Base-by-base conservation (phyloP, 1,140 invertebrate species). In the Pachypsylla venusta region DNA sequence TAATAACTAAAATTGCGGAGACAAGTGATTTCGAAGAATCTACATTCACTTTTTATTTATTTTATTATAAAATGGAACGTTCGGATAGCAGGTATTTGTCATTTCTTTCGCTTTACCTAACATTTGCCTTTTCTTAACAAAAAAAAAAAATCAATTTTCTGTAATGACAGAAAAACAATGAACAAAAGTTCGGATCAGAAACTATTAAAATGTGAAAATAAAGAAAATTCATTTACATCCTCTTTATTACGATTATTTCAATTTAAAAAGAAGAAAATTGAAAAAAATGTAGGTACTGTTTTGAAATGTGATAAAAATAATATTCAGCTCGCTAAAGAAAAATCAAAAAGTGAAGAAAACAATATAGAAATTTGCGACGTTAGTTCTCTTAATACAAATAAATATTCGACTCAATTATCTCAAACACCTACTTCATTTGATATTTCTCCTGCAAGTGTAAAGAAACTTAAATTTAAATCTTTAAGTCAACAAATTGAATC, bases 401-500 rank as follows among this genome's bases (percentile, higher is more conserved):
- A 48, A 48, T 48, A 19, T 19, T 48, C 42, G 22, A 48, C 42
- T 7, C 42, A 48, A 48, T 22, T 19, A 5, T 48, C 42, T 22
- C 42, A 48, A 48, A 19, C 3, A 19, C 7, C n/a, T 48, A 48
- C 42, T 48, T 22, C 16, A 48, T 48, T 22, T 4, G 22, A 19
- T 48, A 22, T 48, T 48, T 48, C 42, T 19, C 42, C 42, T 19
- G 4, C 22, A 19, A 22, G 22, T 19, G 16, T 48, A 4, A 48
- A 48, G 22, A 48, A 48, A 19, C 42, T 48, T 4, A 48, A 48
- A 22, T 48, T 5, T n/a, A 48, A 48, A 48, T 48, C 42, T 5
- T 19, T 48, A 48, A 48, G 42, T n/a, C 42, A n/a, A n/a, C n/a
- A 48, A 48, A 48, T 48, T 19, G 42, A 48, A 48, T 48, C 42